phyloP scores from a whole-genome alignment of 2,113 vertebrate species.

The Irena cyanogastra region DNA sequence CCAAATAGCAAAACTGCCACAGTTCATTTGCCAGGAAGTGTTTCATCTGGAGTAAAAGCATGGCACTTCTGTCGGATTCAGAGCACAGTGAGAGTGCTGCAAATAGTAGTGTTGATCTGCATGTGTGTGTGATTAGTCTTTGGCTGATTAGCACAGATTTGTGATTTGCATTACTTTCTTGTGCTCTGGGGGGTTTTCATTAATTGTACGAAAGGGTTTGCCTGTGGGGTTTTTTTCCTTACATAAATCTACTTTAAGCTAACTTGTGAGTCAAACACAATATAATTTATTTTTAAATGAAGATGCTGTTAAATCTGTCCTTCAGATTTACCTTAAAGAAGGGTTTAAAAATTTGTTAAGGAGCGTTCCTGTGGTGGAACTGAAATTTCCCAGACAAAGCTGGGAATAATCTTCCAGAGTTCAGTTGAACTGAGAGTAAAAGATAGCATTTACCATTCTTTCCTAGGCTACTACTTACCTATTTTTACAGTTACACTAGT shows the following conservation, averaged over 20 bases:
- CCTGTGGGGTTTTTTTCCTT: not conserved
- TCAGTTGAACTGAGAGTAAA: not conserved
- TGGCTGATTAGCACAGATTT: not conserved
- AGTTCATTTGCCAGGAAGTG: constrained; percentile 9
- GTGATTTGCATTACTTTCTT: not conserved
- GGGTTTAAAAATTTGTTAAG: not conserved
- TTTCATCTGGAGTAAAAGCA: constrained; percentile 25
- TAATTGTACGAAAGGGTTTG: not conserved
- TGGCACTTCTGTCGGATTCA: not conserved
- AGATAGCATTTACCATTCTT: not conserved
- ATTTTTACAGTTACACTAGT: not conserved
- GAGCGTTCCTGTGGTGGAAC: not conserved
- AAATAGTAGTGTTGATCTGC: not conserved
- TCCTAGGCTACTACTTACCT: not conserved
- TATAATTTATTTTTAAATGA: not conserved
- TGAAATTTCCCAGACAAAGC: not conserved
- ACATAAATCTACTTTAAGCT: not conserved
- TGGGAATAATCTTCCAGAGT: not conserved
- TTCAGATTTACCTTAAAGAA: not conserved
- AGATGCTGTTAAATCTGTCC: not conserved
- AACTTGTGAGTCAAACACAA: not conserved
- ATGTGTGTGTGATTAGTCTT: not conserved
- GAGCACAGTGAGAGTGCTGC: not conserved
- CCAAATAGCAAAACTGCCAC: constrained; percentile 34
- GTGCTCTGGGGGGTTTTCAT: not conserved